A percentile compares a stretch with the other conserved stretches of the same genome.
These are phyloP conservation scores for Plecotus auritus DNA, from an alignment of 2,113 vertebrate species.

Conservation along the genomic window DNA sequence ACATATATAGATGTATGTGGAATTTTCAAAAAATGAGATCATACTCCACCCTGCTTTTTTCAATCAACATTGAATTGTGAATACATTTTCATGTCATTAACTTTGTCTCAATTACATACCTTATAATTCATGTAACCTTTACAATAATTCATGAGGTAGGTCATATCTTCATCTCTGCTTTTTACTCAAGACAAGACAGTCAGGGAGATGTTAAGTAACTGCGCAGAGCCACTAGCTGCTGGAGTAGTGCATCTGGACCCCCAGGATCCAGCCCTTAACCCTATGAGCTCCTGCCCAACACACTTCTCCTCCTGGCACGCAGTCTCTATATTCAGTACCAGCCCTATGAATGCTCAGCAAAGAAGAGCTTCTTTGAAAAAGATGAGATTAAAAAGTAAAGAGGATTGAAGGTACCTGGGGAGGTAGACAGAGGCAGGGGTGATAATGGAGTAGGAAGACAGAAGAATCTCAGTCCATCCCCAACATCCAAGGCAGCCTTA, in stretches of 20 bases:
- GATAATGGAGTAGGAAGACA: not conserved
- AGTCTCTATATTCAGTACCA: not conserved
- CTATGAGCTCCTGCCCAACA: not conserved
- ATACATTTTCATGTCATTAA: not conserved
- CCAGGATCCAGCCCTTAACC: not conserved
- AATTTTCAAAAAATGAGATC: not conserved
- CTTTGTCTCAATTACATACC: no score
- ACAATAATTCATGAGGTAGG: not conserved
- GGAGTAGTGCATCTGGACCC: no score
- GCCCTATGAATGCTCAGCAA: not conserved
- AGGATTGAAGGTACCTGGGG: not conserved
- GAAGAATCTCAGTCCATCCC: not conserved
- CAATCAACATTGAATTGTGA: not conserved
- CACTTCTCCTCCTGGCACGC: rapidly evolving
- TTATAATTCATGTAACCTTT: not conserved
- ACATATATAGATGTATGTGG: rapidly evolving
- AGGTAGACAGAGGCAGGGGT: not conserved
- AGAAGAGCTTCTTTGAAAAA: not conserved
- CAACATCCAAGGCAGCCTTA: not conserved
- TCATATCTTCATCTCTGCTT: not conserved
- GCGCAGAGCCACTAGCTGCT: rapidly evolving
- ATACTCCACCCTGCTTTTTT: not conserved
- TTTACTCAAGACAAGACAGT: not conserved
- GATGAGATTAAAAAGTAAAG: no score
- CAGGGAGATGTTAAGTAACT: not conserved